Evolutionary conservation across 2,113 vertebrate genomes (phyloP).

Genomic region (Neolamprologus brichardi): DNA sequence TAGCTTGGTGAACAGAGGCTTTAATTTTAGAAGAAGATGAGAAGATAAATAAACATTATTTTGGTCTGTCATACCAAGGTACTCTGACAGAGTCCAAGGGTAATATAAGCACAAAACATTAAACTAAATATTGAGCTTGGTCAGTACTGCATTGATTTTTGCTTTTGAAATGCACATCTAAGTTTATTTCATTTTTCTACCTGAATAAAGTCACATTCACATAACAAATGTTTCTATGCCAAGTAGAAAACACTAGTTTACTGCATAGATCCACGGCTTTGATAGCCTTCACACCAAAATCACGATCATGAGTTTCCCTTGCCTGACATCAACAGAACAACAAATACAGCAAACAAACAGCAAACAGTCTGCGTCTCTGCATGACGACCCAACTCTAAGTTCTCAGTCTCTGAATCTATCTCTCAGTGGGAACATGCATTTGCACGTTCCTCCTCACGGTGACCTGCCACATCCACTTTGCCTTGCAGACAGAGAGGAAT

Average conservation of each 20-base stretch:
- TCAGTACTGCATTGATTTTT: neutral
- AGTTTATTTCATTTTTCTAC: neutral
- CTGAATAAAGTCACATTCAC: neutral
- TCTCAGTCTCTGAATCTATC: neutral
- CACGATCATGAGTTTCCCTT: neutral
- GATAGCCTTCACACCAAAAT: neutral
- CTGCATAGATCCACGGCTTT: neutral
- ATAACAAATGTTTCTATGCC: neutral
- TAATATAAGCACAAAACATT: neutral
- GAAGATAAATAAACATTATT: neutral
- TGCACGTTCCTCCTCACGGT: neutral
- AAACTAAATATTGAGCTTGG: neutral
- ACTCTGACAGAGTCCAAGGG: neutral
- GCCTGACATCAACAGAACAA: neutral
- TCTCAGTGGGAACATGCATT: neutral
- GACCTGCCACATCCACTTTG: slow-evolving; percentile 26
- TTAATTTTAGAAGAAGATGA: neutral
- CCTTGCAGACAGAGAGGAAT: slow-evolving; percentile 11
- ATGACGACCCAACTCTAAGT: neutral
- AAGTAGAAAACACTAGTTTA: neutral
- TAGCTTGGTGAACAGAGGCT: neutral
- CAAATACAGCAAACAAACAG: neutral
- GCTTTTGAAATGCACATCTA: neutral
- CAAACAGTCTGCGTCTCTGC: neutral
- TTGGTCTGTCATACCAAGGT: neutral